Evolutionary conservation across 1,140 invertebrate genomes (phyloP).

Genomic region (Psilanteris sp.): DNA sequence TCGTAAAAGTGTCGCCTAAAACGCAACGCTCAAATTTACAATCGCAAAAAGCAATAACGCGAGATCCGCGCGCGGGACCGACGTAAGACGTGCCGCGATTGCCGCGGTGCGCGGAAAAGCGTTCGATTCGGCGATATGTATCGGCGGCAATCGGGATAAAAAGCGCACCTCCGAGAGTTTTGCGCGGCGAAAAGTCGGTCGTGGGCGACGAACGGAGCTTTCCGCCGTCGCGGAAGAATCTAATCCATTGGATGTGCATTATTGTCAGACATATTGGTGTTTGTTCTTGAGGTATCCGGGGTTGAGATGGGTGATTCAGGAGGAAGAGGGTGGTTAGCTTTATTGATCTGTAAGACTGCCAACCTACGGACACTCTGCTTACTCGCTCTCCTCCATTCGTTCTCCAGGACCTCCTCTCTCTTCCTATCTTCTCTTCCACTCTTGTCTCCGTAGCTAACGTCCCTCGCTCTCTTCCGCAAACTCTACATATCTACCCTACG

Average conservation of each 20-base stretch:
- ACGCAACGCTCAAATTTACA: too few species aligned
- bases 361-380: conserved; percentile 73
- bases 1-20: too few species aligned
- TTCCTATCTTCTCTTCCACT: conserved; percentile 63
- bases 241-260: conserved; percentile 76
- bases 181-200: conserved; percentile 1
- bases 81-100: too few species aligned
- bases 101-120: too few species aligned
- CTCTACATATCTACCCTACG: conserved; percentile 65
- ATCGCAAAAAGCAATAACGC: too few species aligned
- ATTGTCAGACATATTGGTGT: conserved; percentile 79
- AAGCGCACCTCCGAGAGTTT: background rate
- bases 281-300: conserved; percentile 77
- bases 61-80: too few species aligned
- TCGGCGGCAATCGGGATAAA: background rate
- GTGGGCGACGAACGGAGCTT: conserved; percentile 8
- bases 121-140: too few species aligned
- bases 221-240: conserved; percentile 69
- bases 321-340: conserved; percentile 78
- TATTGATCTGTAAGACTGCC: conserved; percentile 81
- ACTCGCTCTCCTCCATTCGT: conserved; percentile 66
- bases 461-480: conserved; percentile 58
- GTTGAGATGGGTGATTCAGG: conserved; percentile 69
- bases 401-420: conserved; percentile 67
- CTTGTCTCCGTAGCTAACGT: conserved; percentile 62